Base-by-base conservation (phyloP, 1,140 invertebrate genomes). In the Ptiloglossa arizonensis region DNA sequence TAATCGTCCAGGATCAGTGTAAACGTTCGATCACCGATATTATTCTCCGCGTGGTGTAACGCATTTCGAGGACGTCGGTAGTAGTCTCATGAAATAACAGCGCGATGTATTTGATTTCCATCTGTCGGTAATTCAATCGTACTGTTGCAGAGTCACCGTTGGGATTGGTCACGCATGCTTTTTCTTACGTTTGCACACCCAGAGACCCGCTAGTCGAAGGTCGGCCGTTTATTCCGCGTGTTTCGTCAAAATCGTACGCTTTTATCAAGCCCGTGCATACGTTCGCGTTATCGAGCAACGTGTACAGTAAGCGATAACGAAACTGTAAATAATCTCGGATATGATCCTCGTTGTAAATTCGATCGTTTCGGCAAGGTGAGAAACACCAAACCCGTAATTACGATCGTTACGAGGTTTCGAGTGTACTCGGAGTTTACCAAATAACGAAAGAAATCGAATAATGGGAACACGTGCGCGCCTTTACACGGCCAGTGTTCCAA, bases 71-170 rank as follows among this genome's bases (percentile, higher is more conserved):
- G 32, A 70, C 24, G n/a, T 52, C 35, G 27, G 19, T 2, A 46
- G 41, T 29, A 32, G 22, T 62, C 15, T 77, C 38, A 8, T 56
- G 44, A 63, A 71, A 41, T 27, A 60, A 69, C 52, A 52, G n/a
- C 35, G 17, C 2, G 24, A 2, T 46, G 35, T 69, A 79, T 79
- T 63, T 56, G 22, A 69, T 83, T 74, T 79, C 77, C 73, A 71
- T 70, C 22, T 19, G 27, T 6, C 8, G 24, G 64, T 50, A 75
- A 74, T 79, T 56, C 38, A 24, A 79, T 63, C 50, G 41, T 5
- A 8, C 24, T 41, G 19, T 41, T 32, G 44, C 57, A 62, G 56
- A 60, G 46, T 57, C 57, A 64, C 54, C 22, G 11, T 50, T 32
- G 3, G 22, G 52, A 70, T 29, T 66, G 27, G 19, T 60, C 41